Evolutionary conservation across 2,797 vertebrate genomes (phyloP), one percentile per base, ranked within the genome.

Genomic region (Trachurus trachurus): DNA sequence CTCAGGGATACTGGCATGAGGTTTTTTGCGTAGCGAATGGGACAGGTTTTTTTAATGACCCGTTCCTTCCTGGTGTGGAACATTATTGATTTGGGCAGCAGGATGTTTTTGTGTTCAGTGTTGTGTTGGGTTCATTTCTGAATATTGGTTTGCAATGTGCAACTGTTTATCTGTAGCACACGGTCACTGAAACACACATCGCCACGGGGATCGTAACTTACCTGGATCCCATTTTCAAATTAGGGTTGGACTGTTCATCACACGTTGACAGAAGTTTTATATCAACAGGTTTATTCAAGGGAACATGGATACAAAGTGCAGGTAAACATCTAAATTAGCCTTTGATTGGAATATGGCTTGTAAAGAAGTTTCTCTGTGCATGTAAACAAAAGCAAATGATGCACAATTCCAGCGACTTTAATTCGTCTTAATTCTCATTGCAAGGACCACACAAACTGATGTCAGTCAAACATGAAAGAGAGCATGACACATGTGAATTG

Each of bases 401-500:
- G 34, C 71, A 67, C 58, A 80, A 70, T 66, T 68, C 68, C 66
- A 80, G 22, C 57, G 66, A 50, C 45, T 47, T 59, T 71, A 65
- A 83, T 76, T 73, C 54, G 53, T 74, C 61, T 78, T 78, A 76
- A 87, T 90, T 88, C 22, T 65, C 66, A 50, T 80, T 88, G 49
- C 66, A 50, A 58, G 80, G 86, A 88, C 87, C 86, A 88, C 85
- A 90, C 82, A 90, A 91, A 82, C 66, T 11, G 66, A 67, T 80
- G 74, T 87, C 87, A 81, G 71, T 92, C 85, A 88, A 82, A 90
- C 81, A 84, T 85, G 67, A 86, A 85, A 82, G 85, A 39, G 54
- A 78, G 69, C 67, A 76, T 87, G 82, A 81, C 73, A 82, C 82
- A 82, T 81, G 52, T 73, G 66, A 83, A 80, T 75, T 74, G 26